Base-by-base conservation (phyloP, 2,888 invertebrate species). In the Isotomurus palustris region DNA sequence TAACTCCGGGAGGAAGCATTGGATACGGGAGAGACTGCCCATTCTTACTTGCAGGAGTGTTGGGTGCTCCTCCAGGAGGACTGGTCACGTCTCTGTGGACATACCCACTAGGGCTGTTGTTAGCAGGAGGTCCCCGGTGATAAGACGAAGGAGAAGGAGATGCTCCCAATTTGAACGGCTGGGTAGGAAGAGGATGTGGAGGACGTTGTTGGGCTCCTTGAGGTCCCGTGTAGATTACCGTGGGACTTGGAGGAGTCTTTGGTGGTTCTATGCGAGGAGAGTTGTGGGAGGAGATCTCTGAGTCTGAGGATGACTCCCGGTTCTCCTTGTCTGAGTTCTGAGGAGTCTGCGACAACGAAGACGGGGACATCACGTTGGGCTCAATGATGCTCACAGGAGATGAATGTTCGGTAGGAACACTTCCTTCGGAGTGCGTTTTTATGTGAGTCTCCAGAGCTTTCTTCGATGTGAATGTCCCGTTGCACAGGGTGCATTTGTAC, bases 371-470 rank as follows among this genome's bases (percentile, higher is more conserved):
- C 17, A 59, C 62, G 29, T 56, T 32, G 12, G 64, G 58, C 47
- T 63, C 60, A 25, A 56, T 50, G 36, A 48, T 53, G 21, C 3
- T 53, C 19, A 36, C 6, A 44, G 62, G 62, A 43, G 62, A 60
- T 21, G 48, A 2, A 36, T 53, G 44, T 8, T 58, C 60, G 10
- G 12, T 22, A 19, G 58, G 52, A 25, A 56, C 56, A 53, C 57
- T 51, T 19, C 61, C 59, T 41, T 62, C 61, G 49, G 65, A 65
- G 73, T 87, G 87, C 1, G 83, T 84, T 73, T 86, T 86, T 55
- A 91, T 91, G 75, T 92, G 91, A 17, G 87, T 83, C 74, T 91
- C 91, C 87, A 92, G 88, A 69, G 86, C 86, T 74, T 91, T 91
- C 76, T 91, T 91, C 25, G 88, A 91, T 72, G 86, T 89, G 73